Base-by-base conservation (phyloP, 35 echinoderm and acorn worm genomes). In the Apostichopus parvimensis region DNA sequence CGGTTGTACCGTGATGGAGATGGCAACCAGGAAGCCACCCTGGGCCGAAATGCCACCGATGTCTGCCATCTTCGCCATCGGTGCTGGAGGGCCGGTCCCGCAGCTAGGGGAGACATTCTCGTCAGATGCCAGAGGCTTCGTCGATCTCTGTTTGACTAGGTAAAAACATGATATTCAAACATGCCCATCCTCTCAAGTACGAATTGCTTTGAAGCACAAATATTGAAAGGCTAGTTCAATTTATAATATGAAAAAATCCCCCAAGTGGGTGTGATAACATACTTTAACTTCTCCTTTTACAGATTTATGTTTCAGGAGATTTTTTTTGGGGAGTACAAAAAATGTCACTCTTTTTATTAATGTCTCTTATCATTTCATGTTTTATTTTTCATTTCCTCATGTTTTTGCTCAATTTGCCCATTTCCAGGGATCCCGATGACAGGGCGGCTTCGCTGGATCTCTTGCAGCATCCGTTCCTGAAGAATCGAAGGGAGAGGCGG, bases 1-100 rank as follows among this genome's bases (percentile, higher is more conserved):
- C 78, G 97, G 97, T 17, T 99, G 97, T 92, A 99, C 97, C 34
- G 93, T 99, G 20, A 96, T 98, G 94, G 97, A 99, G 92, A 99
- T 99, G 97, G 97, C 97, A 5, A 94, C 95, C 18, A 82, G 97
- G 55, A 99, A 99, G 53, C 97, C 97, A 20, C 97, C 95, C 15
- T 99, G 97, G 97, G 79, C 97, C 10, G 95, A 99, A 53, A 96
- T 99, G 97, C 93, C 95, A 26, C 97, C 97, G 18, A 96, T 99
- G 97, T 56, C 97, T 54, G 97, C 97, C 34, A 99, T 99, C 18
- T 98, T 96, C 95, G 95, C 94, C 28, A 99, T 99, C 21, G 97
- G 97, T 4, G 94, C 97, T 17, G 97, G 97, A 6, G 92, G 82
- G 5, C 81, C 91, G 8, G 89, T 99, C 17, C 97, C 97, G 12